Percentiles rank a stretch among this genome's conserved stretches.
phyloP scores from a whole-genome alignment of 2,888 invertebrate species.

The Hirtodrosophila confusa region DNA sequence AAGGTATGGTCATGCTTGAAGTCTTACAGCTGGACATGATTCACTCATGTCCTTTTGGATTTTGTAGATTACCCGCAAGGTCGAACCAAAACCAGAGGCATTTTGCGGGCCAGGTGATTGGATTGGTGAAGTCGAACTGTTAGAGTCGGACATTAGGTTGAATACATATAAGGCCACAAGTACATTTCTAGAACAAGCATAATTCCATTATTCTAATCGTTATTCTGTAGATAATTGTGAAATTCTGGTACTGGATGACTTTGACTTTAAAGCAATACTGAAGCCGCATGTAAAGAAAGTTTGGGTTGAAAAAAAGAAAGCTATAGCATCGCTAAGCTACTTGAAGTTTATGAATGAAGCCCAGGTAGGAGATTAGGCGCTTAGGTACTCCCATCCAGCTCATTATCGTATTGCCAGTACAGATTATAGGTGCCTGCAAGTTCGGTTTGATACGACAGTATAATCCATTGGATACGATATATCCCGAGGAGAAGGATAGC shows the following conservation, averaged over 20 bases:
- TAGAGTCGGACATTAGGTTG: slow-evolving; percentile 56
- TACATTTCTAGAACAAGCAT: slow-evolving; percentile 6
- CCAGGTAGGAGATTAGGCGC: slow-evolving; percentile 63
- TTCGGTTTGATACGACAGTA: slow-evolving; percentile 76
- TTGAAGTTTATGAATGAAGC: slow-evolving; percentile 72
- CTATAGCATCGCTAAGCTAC: slow-evolving; percentile 76
- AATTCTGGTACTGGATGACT: slow-evolving; percentile 86
- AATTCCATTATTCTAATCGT: not conserved
- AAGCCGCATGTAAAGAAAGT: slow-evolving; percentile 73
- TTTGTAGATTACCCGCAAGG: slow-evolving; percentile 31
- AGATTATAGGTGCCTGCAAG: slow-evolving; percentile 74
- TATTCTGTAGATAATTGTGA: slow-evolving; percentile 86
- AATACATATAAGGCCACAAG: slow-evolving; percentile 62
- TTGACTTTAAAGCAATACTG: slow-evolving; percentile 85
- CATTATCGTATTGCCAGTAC: not conserved
- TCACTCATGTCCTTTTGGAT: slow-evolving; percentile 9
- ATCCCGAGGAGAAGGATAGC: slow-evolving; percentile 75
- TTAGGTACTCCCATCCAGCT: too few species aligned
- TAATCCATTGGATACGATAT: slow-evolving; percentile 80
- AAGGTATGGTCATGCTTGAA: slow-evolving; percentile 45
- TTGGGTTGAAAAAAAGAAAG: slow-evolving; percentile 78
- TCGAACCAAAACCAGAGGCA: slow-evolving; percentile 52
- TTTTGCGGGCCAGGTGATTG: slow-evolving; percentile 80
- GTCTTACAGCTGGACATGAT: not conserved
- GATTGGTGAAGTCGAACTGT: slow-evolving; percentile 76